phyloP scores from a whole-genome alignment of 2,113 vertebrate genomes.

The Dipodomys ordii region DNA sequence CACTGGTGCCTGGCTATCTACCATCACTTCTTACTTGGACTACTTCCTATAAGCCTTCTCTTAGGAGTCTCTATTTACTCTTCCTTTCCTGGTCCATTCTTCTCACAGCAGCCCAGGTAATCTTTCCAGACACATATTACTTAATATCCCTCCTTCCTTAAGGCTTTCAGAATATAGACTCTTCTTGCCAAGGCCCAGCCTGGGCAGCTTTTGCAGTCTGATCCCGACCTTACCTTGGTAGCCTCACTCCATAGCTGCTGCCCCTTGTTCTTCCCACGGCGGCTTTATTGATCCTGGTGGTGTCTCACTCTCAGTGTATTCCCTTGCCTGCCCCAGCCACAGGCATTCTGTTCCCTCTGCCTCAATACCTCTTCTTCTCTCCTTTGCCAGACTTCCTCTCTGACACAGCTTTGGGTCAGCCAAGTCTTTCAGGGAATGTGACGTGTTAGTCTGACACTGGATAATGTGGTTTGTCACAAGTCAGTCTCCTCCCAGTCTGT shows the following conservation, averaged over 20 bases:
- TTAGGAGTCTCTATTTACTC: neutral
- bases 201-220: no score
- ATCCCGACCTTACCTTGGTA: no score
- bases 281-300: no score
- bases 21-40: neutral
- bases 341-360: neutral
- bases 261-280: no score
- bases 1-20: no score
- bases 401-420: rapidly evolving
- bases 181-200: neutral
- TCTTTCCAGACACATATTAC: neutral
- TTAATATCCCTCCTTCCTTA: neutral
- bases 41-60: neutral
- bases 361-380: neutral
- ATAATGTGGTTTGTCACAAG: neutral
- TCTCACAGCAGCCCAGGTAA: neutral
- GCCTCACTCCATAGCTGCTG: rapidly evolving
- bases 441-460: neutral
- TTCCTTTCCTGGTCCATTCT: neutral
- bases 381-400: no score
- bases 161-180: neutral
- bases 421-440: neutral
- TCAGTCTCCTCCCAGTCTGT: neutral
- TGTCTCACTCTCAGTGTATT: no score
- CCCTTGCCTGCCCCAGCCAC: neutral